phyloP scores from a whole-genome alignment of 2,888 invertebrate genomes.

The Herminia tarsipennalis region DNA sequence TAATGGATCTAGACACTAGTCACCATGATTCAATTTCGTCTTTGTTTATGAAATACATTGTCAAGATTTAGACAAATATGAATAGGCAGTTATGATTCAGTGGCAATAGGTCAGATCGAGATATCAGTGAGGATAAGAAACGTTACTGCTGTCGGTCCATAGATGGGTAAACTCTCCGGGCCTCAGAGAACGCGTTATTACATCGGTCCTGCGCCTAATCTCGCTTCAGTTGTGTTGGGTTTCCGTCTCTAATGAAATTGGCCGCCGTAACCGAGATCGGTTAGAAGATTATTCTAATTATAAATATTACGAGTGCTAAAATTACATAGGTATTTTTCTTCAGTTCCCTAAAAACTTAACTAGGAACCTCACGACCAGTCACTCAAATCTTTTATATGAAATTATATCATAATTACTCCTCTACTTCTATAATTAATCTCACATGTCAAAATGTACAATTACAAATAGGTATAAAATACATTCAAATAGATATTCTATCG shows the following conservation, averaged over 20 bases:
- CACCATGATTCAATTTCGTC: conserved; percentile 25
- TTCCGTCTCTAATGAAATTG: too few species aligned
- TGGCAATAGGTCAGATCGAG: too few species aligned
- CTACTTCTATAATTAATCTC: conserved; percentile 16
- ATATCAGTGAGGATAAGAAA: too few species aligned
- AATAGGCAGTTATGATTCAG: too few species aligned
- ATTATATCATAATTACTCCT: conserved; percentile 23
- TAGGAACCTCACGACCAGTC: not conserved
- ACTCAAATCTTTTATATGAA: conserved; percentile 1
- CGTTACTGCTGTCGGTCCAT: too few species aligned
- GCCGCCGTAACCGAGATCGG: too few species aligned
- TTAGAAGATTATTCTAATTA: too few species aligned
- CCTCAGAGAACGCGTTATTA: too few species aligned
- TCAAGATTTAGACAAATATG: not conserved
- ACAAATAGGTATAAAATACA: conserved; percentile 29
- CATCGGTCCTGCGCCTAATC: too few species aligned
- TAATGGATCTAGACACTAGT: conserved; percentile 31
- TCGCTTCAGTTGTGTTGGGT: too few species aligned
- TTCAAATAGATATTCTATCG: conserved; percentile 23
- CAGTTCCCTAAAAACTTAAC: not conserved
- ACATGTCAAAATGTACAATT: conserved; percentile 17
- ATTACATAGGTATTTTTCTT: not conserved
- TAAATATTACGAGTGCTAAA: too few species aligned
- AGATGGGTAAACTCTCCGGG: too few species aligned
- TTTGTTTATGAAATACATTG: conserved; percentile 2